A percentile compares a stretch with the other conserved stretches of the same genome.
These are phyloP conservation scores for Anastrepha ludens DNA, from an alignment of 1,140 invertebrate species.

Conservation along the genomic window DNA sequence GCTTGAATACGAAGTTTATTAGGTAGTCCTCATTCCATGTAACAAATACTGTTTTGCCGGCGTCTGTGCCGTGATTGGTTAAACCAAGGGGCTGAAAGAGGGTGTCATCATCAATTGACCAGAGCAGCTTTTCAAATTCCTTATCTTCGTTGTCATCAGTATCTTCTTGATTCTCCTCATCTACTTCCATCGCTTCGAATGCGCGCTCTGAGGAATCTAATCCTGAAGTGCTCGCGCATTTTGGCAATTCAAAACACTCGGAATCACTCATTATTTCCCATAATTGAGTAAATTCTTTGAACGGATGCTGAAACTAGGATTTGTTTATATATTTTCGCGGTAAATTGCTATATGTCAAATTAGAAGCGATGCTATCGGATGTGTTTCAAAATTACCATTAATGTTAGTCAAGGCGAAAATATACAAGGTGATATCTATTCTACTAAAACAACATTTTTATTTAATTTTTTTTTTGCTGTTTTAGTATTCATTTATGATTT, in stretches of 20 bases:
- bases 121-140: slow-evolving; percentile 55
- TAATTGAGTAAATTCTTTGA: background rate
- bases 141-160: slow-evolving; percentile 56
- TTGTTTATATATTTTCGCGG: slow-evolving; percentile 37
- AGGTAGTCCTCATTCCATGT: slow-evolving; percentile 70
- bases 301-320: background rate
- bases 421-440: no score
- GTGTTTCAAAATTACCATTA: no score
- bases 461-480: no score
- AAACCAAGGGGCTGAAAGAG: slow-evolving; percentile 66
- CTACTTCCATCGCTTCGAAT: background rate
- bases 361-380: no score
- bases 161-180: background rate
- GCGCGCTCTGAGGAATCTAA: no score
- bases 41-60: slow-evolving; percentile 65
- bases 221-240: background rate
- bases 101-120: slow-evolving; percentile 68
- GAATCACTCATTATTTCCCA: background rate
- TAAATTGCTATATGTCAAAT: background rate
- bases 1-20: slow-evolving; percentile 68
- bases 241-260: background rate
- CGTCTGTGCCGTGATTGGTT: slow-evolving; percentile 62
- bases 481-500: no score
- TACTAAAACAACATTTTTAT: no score
- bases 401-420: no score